Base-by-base conservation (phyloP, 1,140 invertebrate species). In the Matsumurasca onukii region DNA sequence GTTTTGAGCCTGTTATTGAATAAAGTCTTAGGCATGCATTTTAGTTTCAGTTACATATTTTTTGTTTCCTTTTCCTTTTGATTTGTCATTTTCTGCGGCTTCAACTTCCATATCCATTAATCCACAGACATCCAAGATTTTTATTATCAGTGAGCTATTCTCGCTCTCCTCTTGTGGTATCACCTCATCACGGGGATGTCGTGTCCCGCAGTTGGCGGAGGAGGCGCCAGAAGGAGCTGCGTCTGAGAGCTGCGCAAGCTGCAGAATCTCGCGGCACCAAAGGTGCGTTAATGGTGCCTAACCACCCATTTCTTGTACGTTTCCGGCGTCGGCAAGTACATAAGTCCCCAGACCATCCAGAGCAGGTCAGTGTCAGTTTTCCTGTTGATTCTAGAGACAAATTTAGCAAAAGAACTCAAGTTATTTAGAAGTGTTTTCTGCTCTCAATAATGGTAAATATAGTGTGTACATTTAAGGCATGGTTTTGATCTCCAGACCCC, bases 271-370 rank as follows among this genome's bases (percentile, higher is more conserved):
- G 84, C 71, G 80, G 82, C 73, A 77, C 78, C 66, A 77, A 85
- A 45, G 83, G n/a, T n/a, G n/a, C 86, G 73, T 80, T 74, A 12
- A 74, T 82, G 3, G 34, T 65, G 9, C 55, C 55, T 24, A 68
- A 49, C 3, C 57, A 68, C 3, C 81, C 81, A 9, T 81, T 89
- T 1, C 93, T n/a, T n/a, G 90, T 82, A 86, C 88, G n/a, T 94
- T 88, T 78, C 84, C 49, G 92, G 92, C 9, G 86, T 94, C 17
- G 92, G 92, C 2, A 94, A 94, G 81, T 95, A 93, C 76, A 85
- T 94, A 0, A 80, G 83, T 71, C 76, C 81, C 24, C 66, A 73
- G 61, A 62, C 45, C n/a, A 29, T 69, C 15, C 22, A 39, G 68
- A 34, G 27, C 24, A 25, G 49, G 34, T 17, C 34, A 39, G 5